Percentiles rank a stretch among this genome's conserved stretches.
Evolutionary conservation across 2,888 invertebrate genomes (phyloP).

Genomic region (Alitta virens): DNA sequence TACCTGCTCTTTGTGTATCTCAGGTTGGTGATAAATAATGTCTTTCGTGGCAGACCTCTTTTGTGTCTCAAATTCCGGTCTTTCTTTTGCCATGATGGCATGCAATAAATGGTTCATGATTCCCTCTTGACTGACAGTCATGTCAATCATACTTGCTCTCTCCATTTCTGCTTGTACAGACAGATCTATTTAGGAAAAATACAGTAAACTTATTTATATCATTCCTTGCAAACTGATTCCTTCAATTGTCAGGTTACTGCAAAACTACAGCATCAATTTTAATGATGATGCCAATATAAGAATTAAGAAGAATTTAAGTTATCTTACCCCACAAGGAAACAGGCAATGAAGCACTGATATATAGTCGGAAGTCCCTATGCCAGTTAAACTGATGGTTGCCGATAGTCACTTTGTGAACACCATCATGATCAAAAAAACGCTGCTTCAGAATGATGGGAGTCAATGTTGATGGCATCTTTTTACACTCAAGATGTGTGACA

Average conservation of each 20-base stretch:
- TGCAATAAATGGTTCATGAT: slow-evolving; percentile 45
- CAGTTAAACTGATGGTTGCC: slow-evolving; percentile 40
- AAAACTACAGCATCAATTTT: too few species aligned
- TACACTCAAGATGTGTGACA: slow-evolving; percentile 51
- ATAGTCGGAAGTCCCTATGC: slow-evolving; percentile 49
- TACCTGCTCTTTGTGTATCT: slow-evolving; percentile 49
- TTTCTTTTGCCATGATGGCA: slow-evolving; percentile 50
- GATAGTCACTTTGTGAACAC: slow-evolving; percentile 40
- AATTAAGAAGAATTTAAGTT: too few species aligned
- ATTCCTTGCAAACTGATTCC: too few species aligned
- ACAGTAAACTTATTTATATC: too few species aligned
- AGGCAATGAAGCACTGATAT: slow-evolving; percentile 46
- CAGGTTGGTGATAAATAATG: slow-evolving; percentile 47
- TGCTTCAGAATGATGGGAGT: slow-evolving; percentile 44
- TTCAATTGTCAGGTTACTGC: too few species aligned
- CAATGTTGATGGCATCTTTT: slow-evolving; percentile 44
- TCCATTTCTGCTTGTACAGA: slow-evolving; percentile 33
- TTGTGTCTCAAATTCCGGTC: slow-evolving; percentile 53
- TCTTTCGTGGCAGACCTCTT: slow-evolving; percentile 49
- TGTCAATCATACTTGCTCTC: slow-evolving; percentile 43
- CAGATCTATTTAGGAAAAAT: too few species aligned
- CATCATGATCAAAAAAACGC: slow-evolving; percentile 44
- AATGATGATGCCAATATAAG: too few species aligned
- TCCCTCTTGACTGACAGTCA: slow-evolving; percentile 51
- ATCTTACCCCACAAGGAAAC: slow-evolving; percentile 46